Base-by-base conservation (phyloP, 2,888 invertebrate species). In the Ischnura elegans region DNA sequence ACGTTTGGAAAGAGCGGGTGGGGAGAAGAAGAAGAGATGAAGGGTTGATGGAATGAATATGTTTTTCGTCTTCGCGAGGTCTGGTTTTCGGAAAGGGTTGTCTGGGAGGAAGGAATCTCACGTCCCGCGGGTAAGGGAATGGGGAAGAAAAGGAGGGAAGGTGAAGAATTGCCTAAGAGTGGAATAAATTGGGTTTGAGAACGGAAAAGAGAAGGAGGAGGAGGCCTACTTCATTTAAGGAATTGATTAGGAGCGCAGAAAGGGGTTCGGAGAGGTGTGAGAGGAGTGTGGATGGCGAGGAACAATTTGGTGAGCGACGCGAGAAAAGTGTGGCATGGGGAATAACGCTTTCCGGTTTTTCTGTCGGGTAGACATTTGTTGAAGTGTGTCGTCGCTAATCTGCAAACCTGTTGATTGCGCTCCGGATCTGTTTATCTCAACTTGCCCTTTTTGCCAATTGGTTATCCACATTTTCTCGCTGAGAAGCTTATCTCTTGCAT, bases 351-450 rank as follows among this genome's bases (percentile, higher is more conserved):
- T 86, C n/a, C 21, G 86, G 36, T 90, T 87, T 47, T 47, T 25
- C 25, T 36, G 61, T 55, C 29, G 90, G 90, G 61, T 90, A 90
- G 66, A 61, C 43, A 66, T 90, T 43, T 61, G 45, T 90, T 90
- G 51, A 90, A 90, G 66, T 90, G 43, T 43, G 66, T 66, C 36
- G 61, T 61, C 42, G 66, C 66, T 61, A 90, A 76, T 76, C 36
- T 13, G 36, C 36, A 16, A 76, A 90, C 90, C 90, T 90, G 90
- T 90, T 90, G 90, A 90, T 90, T 66, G 61, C 66, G 90, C 90
- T 36, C 21, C 42, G 42, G 42, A 45, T 36, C 61, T 43, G 42
- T 86, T n/a, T 46, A 25, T 21, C 16, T 43, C 86, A 42, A 6
- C 42, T 36, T 36, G 8, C 86, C 45, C 86, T 25, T 8, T 46